Percentiles rank a stretch among this genome's conserved stretches.
Conservation (phyloP, 2,888 invertebrate species). For the Euplexia lucipara region DNA sequence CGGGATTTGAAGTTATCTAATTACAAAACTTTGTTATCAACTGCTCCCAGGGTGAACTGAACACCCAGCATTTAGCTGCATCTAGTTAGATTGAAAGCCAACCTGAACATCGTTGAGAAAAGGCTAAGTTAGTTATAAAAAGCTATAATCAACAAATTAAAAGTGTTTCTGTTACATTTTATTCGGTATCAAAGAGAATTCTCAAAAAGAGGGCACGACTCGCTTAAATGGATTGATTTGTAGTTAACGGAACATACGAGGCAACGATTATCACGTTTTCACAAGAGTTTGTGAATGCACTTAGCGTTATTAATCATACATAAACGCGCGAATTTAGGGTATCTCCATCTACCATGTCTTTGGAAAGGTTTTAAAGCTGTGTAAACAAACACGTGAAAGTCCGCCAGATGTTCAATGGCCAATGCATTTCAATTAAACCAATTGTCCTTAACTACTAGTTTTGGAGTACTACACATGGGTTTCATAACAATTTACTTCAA, state of each 20-base stretch:
- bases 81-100: too few species aligned
- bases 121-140: background rate
- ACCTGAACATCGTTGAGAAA: too few species aligned
- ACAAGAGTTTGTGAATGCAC: conserved; percentile 77
- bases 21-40: too few species aligned
- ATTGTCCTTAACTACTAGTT: conserved; percentile 70
- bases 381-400: conserved; percentile 37
- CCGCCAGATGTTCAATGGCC: conserved; percentile 72
- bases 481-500: conserved; percentile 76
- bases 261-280: conserved; percentile 77
- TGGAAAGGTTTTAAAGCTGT: conserved; percentile 34
- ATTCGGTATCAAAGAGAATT: conserved; percentile 22
- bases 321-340: conserved; percentile 72
- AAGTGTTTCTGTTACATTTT: conserved; percentile 7
- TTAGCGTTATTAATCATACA: conserved; percentile 78
- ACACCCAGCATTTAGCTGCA: too few species aligned
- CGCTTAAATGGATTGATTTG: conserved; percentile 62
- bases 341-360: conserved; percentile 50
- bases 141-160: conserved; percentile 2
- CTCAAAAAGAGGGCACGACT: conserved; percentile 45
- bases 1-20: too few species aligned
- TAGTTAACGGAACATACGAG: conserved; percentile 60
- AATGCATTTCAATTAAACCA: conserved; percentile 79
- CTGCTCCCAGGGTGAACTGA: too few species aligned
- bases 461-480: conserved; percentile 72